Percentiles rank a stretch among this genome's conserved stretches.
Evolutionary conservation across 2,888 invertebrate species (phyloP).

Genomic region (Folsomia candida): DNA sequence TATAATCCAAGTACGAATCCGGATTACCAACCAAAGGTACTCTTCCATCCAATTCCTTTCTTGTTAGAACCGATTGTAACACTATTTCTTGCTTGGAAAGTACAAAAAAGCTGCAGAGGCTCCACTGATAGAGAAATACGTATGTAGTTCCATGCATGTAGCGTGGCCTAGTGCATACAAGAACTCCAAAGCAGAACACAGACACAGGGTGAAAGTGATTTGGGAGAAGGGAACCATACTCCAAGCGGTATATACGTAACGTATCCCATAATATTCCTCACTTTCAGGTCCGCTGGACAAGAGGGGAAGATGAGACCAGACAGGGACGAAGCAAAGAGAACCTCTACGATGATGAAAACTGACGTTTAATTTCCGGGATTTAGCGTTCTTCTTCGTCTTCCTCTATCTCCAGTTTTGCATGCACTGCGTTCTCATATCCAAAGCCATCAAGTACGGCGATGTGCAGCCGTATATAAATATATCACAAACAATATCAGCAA

Average conservation of each 20-base stretch:
- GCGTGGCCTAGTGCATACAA: too few species aligned
- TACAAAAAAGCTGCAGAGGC: neutral
- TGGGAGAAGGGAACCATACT: too few species aligned
- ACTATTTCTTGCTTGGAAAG: neutral
- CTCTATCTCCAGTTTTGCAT: neutral
- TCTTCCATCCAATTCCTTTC: too few species aligned
- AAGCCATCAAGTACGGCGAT: neutral
- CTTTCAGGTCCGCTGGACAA: slow-evolving; percentile 2
- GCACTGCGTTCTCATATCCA: neutral
- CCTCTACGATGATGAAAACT: slow-evolving; percentile 29
- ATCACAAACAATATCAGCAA: slow-evolving; percentile 7
- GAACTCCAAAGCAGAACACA: too few species aligned
- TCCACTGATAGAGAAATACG: too few species aligned
- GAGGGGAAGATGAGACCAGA: slow-evolving; percentile 19
- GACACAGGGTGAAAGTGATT: too few species aligned
- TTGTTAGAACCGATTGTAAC: neutral
- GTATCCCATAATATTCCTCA: neutral
- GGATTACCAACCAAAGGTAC: neutral
- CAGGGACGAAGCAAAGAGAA: slow-evolving; percentile 29
- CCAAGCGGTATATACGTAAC: too few species aligned
- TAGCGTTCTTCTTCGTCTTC: neutral
- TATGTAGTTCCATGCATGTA: too few species aligned
- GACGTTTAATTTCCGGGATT: slow-evolving; percentile 42
- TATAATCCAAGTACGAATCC: neutral
- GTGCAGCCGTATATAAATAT: neutral